A percentile compares a stretch with the other conserved stretches of the same genome.
Evolutionary conservation across 2,797 vertebrate species (phyloP).

Genomic region (Phylloscopus collybita): DNA sequence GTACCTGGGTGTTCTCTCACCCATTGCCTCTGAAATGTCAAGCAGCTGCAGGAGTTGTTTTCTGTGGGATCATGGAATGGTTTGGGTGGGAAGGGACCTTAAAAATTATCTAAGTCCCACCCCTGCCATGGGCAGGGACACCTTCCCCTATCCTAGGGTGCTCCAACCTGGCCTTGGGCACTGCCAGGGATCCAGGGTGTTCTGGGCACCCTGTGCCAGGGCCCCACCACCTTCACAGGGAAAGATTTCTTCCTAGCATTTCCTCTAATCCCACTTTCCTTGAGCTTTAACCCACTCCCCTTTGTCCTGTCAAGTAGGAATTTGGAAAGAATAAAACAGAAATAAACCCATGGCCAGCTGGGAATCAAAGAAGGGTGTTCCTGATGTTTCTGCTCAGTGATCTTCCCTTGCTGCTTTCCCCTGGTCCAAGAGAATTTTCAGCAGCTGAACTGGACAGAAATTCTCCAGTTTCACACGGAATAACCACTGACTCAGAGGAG

Average conservation of each 20-base stretch:
- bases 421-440: background rate
- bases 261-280: background rate
- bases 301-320: background rate
- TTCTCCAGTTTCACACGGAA: background rate
- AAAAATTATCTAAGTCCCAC: background rate
- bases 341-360: background rate
- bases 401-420: background rate
- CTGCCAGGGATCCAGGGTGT: background rate
- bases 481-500: background rate
- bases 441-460: background rate
- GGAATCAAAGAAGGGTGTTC: background rate
- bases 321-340: background rate
- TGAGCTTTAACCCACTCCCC: background rate
- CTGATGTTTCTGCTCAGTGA: background rate
- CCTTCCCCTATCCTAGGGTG: fast-evolving
- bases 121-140: background rate
- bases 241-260: background rate
- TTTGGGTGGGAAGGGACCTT: background rate
- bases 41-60: background rate
- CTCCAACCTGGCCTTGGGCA: background rate
- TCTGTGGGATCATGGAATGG: background rate
- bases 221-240: background rate
- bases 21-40: fast-evolving
- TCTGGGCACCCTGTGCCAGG: background rate
- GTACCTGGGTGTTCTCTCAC: background rate